Conservation (phyloP, 2,113 vertebrate genomes). For the Menura novaehollandiae region DNA sequence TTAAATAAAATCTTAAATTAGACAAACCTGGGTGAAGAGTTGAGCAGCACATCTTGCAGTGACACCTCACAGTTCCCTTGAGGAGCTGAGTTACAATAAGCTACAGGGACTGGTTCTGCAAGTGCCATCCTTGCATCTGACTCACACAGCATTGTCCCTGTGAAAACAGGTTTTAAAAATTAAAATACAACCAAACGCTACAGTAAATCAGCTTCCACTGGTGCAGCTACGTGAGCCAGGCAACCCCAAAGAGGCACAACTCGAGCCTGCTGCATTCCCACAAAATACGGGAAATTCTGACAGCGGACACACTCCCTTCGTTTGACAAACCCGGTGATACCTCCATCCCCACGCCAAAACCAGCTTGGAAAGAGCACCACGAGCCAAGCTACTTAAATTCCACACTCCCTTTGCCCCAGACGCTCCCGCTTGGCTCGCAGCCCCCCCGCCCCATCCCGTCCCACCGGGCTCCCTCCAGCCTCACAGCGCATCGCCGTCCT, state of each 20-base stretch:
- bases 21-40: constrained; percentile 70
- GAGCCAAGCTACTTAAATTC: fast-evolving
- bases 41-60: constrained; percentile 19
- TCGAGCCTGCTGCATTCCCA: fast-evolving
- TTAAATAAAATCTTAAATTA: neutral
- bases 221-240: fast-evolving
- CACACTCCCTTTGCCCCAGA: neutral
- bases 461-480: neutral
- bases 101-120: constrained; percentile 47
- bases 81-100: neutral
- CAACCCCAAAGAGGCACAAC: fast-evolving
- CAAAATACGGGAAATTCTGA: fast-evolving
- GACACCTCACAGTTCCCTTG: neutral
- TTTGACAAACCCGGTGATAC: neutral
- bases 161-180: neutral
- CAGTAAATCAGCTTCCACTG: neutral
- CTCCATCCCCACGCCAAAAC: neutral
- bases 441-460: neutral
- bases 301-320: fast-evolving
- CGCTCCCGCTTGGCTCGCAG: fast-evolving
- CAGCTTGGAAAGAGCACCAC: fast-evolving
- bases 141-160: constrained; percentile 76
- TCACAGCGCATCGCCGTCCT: neutral
- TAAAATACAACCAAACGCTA: neutral
- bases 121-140: constrained; percentile 54